These are phyloP conservation scores for Manis crassicaudata DNA, from an alignment of 2,797 vertebrate species.

Conservation along the genomic window DNA sequence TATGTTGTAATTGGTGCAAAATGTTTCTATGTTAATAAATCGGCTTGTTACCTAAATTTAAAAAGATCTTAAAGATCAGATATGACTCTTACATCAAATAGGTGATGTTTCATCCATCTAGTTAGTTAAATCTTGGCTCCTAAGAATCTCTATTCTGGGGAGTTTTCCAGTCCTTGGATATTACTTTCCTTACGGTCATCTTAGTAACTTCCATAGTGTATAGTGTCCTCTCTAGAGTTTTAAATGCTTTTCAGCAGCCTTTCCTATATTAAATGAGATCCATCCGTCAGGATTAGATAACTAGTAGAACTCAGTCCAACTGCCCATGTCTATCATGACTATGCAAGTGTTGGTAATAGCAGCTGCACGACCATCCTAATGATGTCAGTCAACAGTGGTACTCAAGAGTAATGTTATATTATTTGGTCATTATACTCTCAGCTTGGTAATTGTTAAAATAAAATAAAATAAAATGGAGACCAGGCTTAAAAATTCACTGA, in stretches of 20 bases:
- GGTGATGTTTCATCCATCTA: background rate
- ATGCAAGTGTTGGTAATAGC: background rate
- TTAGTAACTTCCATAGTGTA: background rate
- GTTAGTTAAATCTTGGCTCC: background rate
- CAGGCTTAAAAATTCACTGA: too few relatives aligned
- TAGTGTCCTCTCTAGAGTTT: background rate
- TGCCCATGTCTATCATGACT: background rate
- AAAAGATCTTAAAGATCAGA: background rate
- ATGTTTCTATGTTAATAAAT: background rate
- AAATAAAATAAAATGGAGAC: too few relatives aligned
- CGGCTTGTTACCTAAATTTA: background rate
- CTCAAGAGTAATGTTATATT: background rate
- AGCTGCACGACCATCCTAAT: background rate
- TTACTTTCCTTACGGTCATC: background rate
- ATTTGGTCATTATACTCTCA: too few relatives aligned
- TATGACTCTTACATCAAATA: background rate
- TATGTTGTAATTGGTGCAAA: background rate
- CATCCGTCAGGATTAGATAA: background rate
- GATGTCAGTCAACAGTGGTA: background rate
- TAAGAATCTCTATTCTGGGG: background rate
- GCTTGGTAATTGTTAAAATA: too few relatives aligned
- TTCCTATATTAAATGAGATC: background rate
- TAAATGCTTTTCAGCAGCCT: background rate
- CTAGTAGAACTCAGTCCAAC: background rate
- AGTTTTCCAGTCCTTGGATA: background rate